Percentiles rank a stretch among this genome's conserved stretches.
phyloP scores from a whole-genome alignment of 2,888 invertebrate genomes.

The Alitta virens region DNA sequence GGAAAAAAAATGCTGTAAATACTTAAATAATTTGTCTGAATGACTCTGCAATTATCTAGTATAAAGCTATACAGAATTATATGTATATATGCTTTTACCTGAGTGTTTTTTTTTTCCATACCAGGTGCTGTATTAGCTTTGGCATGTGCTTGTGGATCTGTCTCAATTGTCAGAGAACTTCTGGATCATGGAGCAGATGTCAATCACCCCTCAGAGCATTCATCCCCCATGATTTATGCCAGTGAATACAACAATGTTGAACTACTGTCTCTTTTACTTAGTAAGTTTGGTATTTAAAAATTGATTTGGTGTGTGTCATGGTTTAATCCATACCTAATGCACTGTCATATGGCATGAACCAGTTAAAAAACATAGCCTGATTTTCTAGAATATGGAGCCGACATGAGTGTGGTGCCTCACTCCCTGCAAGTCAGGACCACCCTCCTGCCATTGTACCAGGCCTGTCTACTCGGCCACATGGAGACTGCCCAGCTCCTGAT shows the following conservation, averaged over 20 bases:
- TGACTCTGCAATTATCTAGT: no score
- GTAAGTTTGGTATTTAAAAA: no score
- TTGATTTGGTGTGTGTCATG: no score
- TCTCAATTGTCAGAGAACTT: constrained; percentile 13
- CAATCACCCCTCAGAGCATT: constrained; percentile 18
- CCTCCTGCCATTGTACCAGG: constrained; percentile 16
- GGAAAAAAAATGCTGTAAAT: no score
- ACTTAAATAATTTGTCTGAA: no score
- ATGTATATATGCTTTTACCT: no score
- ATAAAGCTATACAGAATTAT: no score
- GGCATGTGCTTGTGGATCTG: constrained; percentile 23
- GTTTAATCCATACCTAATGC: constrained; percentile 19
- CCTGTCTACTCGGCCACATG: constrained; percentile 16
- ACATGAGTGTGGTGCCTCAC: constrained; percentile 15
- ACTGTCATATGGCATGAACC: constrained; percentile 21
- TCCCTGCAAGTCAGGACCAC: constrained; percentile 9
- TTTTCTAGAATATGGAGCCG: constrained; percentile 24
- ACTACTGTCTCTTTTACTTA: constrained; percentile 17
- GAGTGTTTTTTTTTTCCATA: no score
- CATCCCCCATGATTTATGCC: constrained; percentile 25
- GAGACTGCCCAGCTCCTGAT: constrained; percentile 24
- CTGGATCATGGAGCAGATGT: constrained; percentile 14
- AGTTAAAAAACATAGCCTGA: constrained; percentile 14
- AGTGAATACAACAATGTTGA: constrained; percentile 20
- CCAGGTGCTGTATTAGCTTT: constrained; percentile 21